Evolutionary conservation across 2,113 vertebrate genomes (phyloP), one percentile per base, ranked within the genome.

Genomic region (Oryzias celebensis): DNA sequence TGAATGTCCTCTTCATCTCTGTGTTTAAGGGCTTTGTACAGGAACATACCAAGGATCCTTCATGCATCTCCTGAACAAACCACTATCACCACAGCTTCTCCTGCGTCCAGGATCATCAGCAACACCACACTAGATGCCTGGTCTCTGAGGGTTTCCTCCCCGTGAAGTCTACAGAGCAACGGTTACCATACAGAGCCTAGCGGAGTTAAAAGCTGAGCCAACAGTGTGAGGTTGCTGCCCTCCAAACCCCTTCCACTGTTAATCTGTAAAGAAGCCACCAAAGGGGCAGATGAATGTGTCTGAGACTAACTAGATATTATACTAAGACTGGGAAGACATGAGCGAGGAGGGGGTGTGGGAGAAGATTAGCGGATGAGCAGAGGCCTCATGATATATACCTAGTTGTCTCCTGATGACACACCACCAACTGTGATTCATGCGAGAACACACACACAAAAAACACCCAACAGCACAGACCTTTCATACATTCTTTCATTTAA

Each of bases 21-120:
- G 75, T 90, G 85, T 84, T 86, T 89, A 88, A 93, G 90, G 62
- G 89, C 83, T 82, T 88, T 88, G 82, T 93, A 93, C 65, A 90
- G 87, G 78, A 92, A 92, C 92, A 93, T 92, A 68, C 59, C 85
- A 80, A 54, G 52, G 61, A 73, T 81, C 77, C 83, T 84, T 85
- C 76, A 80, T 52, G 81, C 87, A 90, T 90, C 79, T 87, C 89
- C 81, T 60, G 73, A 75, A 78, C 70, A 86, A 75, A 86, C 84
- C 80, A 66, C 87, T 72, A 68, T 51, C 65, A 66, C 82, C 82
- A 23, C 82, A 79, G 66, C 55, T 68, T 75, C 49, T 31, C 61
- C 52, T 24, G 22, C 76, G 43, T 57, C 18, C 52, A 57, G 53
- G 76, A 64, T 80, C 70, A 73, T 69, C 75, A 31, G 54, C 65